Base-by-base conservation (phyloP, 2,888 invertebrate genomes). In the Drosophila tripunctata region DNA sequence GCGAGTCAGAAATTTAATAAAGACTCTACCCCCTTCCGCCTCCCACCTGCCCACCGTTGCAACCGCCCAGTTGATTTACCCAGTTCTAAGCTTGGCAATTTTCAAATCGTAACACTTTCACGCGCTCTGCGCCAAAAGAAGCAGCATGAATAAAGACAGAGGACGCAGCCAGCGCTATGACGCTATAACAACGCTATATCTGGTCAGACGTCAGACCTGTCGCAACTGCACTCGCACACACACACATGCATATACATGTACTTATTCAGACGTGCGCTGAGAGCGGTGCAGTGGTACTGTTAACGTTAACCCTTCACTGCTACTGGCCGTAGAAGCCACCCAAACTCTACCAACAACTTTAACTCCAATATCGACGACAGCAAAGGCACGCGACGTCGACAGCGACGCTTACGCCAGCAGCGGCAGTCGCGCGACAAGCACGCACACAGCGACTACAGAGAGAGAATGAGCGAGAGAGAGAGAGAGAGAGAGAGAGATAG, bases 101-200 rank as follows among this genome's bases (percentile, higher is more conserved):
- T 87, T 75, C 71, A 80, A 87, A 81, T 87, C 87, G 87, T 81
- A 81, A 81, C 81, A 81, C 81, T 81, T 81, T 81, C 81, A 63
- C 84, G 85, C 77, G 73, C 63, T 67, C 47, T 52, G 62, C 65
- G 19, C 63, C 68, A 77, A 77, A 86, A 81, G 74, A 64, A 86
- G 60, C 67, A 76, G 52, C 65, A 48, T 64, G 33, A 55, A 35
- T 44, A 45, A 48, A 65, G 27, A 27, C 10, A 10, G 27, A 10
- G 27, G 27, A 8, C 10, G 6, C 56, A 52, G 15, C 41, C 17
- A 24, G 27, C 24, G 24, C 58, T 35, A 12, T 45, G 60, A 38
- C 75, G 30, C 31, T 31, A 17, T 48, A 41, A 35, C 63, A 75
- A n/a, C n/a, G n/a, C n/a, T n/a, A n/a, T n/a, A n/a, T n/a, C 47